phyloP scores from a whole-genome alignment of 1,140 invertebrate genomes.

The Drosophila nebulosa region DNA sequence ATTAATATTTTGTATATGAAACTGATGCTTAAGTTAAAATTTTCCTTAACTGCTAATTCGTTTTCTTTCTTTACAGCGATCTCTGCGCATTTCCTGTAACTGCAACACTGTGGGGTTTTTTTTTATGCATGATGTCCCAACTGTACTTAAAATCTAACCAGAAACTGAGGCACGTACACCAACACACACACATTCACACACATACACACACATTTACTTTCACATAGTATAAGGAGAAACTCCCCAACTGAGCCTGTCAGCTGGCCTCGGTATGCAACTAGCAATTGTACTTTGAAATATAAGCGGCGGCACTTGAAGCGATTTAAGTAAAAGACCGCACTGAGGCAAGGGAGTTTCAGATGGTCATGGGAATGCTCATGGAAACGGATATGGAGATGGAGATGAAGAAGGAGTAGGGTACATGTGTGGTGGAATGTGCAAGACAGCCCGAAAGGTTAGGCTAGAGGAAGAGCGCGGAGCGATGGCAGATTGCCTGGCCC shows the following conservation, averaged over 20 bases:
- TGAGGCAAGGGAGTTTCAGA: slow-evolving; percentile 13
- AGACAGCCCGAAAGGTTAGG: too few species aligned
- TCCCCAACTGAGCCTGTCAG: slow-evolving; percentile 52
- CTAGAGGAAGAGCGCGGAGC: not conserved
- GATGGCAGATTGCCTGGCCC: not conserved
- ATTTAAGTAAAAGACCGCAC: slow-evolving; percentile 45
- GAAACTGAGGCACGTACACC: slow-evolving; percentile 37
- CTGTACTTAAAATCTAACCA: slow-evolving; percentile 52
- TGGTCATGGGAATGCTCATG: not conserved
- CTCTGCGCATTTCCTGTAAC: not conserved
- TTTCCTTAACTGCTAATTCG: not conserved
- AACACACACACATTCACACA: not conserved
- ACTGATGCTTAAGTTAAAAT: too few species aligned
- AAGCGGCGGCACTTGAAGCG: slow-evolving; percentile 36
- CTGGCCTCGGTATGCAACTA: slow-evolving; percentile 12
- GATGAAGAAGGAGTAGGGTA: not conserved
- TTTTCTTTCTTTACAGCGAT: not conserved
- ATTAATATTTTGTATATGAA: too few species aligned
- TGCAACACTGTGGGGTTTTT: not conserved
- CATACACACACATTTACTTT: too few species aligned
- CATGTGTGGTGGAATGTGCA: not conserved
- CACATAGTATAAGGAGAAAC: not conserved
- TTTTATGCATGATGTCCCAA: not conserved
- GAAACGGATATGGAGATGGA: not conserved
- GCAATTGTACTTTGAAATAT: slow-evolving; percentile 25